Base-by-base conservation (phyloP, 1,140 invertebrate genomes). In the Sinella curviseta region DNA sequence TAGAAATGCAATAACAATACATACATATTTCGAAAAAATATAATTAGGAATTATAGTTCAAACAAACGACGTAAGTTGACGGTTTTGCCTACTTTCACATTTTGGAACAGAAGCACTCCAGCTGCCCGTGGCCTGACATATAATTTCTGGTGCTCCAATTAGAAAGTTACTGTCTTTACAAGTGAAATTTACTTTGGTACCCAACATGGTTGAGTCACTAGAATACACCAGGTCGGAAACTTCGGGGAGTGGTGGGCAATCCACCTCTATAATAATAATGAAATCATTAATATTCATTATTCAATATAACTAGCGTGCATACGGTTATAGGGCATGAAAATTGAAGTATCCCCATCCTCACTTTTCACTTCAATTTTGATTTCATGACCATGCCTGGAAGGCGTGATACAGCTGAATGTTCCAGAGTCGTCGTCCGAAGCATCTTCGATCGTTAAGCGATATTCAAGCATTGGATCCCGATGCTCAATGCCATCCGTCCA, bases 161-260 rank as follows among this genome's bases (percentile, higher is more conserved):
- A 96, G 87, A 1, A 91, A 90, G 85, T 94, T 94, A n/a, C 93
- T 93, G 83, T 93, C 93, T n/a, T 90, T 89, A 85, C 94, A 96
- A 1, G 90, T 91, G 86, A 95, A 94, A 74, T 89, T 88, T 65
- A 94, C 90, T 83, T 90, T 89, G 0, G 92, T 91, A 84, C 92
- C 93, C 86, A 95, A 90, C 85, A 91, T 91, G 0, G 92, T 94
- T 78, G 90, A 91, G 76, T 90, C 88, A 0, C 90, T 91, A 80
- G 90, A 93, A 1, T 93, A 89, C 34, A 90, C 91, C 20, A 94
- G 86, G n/a, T 92, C 93, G 57, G 91, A 88, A 33, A 91, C 88
- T 80, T 90, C 89, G 2, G 91, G 91, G 33, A 94, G 88, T 26
- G 89, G 89, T 0, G 92, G 90, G 84, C 94, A 95, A 84, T 94